Base-by-base conservation (phyloP, 2,888 invertebrate species). In the Drosophila histrio region DNA sequence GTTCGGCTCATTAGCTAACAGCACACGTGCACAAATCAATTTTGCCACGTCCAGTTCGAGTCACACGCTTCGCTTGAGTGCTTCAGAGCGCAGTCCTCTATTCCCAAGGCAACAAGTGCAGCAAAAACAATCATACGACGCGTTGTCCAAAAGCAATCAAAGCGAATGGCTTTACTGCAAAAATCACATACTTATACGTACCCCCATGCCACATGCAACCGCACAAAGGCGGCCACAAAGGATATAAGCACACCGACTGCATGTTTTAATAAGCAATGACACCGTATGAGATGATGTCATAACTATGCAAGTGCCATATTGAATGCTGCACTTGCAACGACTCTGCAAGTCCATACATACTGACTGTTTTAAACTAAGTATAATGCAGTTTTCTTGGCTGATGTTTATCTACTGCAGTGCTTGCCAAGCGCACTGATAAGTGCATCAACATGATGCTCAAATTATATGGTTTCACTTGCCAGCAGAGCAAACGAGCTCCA, bases 11-110 rank as follows among this genome's bases (percentile, higher is more conserved):
- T 82, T 82, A 87, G 77, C 70, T 85, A 81, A 69, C 87, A 57
- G 77, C 67, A 77, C 82, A 82, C 85, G 82, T 82, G 82, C 86
- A 79, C 79, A 87, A 87, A 82, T 82, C 82, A 82, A 82, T 82
- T 87, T 87, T 63, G 70, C 72, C 58, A 65, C 70, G 62, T 57
- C 59, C 63, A 38, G 34, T 26, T 59, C 44, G 39, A 47, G 54
- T 64, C 21, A 34, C 63, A 56, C 65, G 52, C 64, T 30, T 15
- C 56, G 39, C 58, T 66, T 61, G 46, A 59, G 54, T 61, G 50
- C 56, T 28, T 34, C 15, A 15, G 34, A 71, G 72, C 56, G 57
- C 41, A 19, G 36, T 44, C n/a, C 38, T 13, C 38, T 15, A 38
- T 38, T 38, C 63, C 59, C 62, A 32, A 41, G 44, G 62, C 71